A percentile compares a stretch with the other conserved stretches of the same genome.
Conservation (phyloP, 1,140 invertebrate genomes). For the Belonocnema kinseyi region DNA sequence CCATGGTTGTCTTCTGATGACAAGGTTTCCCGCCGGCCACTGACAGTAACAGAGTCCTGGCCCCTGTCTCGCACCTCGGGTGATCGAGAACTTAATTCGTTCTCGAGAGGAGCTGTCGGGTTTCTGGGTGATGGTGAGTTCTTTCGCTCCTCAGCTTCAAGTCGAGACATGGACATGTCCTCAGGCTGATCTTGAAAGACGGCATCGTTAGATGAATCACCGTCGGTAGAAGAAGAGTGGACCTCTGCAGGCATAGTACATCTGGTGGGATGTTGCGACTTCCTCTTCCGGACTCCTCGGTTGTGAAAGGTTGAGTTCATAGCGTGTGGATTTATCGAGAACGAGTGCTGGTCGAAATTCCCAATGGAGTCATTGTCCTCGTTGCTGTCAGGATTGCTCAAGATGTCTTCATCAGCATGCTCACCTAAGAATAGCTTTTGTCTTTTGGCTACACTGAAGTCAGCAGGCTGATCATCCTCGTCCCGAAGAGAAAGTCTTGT, state of each 20-base stretch:
- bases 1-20: constrained; percentile 32
- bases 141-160: constrained; percentile 66
- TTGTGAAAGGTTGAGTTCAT: constrained; percentile 64
- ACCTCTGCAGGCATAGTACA: constrained; percentile 80
- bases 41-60: background rate
- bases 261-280: constrained; percentile 93
- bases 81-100: constrained; percentile 49
- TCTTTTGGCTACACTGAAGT: constrained; percentile 82
- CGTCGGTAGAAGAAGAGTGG: constrained; percentile 80
- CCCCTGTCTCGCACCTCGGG: constrained; percentile 45
- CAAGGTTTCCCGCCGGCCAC: constrained; percentile 6
- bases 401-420: constrained; percentile 79
- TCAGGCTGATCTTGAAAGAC: constrained; percentile 78
- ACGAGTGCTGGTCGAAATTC: constrained; percentile 62
- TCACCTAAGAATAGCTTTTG: constrained; percentile 79
- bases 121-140: constrained; percentile 51
- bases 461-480: constrained; percentile 79
- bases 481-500: constrained; percentile 59
- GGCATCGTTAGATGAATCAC: constrained; percentile 81
- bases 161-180: constrained; percentile 77
- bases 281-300: constrained; percentile 84
- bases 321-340: constrained; percentile 59
- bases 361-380: constrained; percentile 81
- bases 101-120: constrained; percentile 35
- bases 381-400: constrained; percentile 84